These are phyloP conservation scores for Drosophila merina DNA, from an alignment of 2,888 invertebrate genomes.

Conservation along the genomic window DNA sequence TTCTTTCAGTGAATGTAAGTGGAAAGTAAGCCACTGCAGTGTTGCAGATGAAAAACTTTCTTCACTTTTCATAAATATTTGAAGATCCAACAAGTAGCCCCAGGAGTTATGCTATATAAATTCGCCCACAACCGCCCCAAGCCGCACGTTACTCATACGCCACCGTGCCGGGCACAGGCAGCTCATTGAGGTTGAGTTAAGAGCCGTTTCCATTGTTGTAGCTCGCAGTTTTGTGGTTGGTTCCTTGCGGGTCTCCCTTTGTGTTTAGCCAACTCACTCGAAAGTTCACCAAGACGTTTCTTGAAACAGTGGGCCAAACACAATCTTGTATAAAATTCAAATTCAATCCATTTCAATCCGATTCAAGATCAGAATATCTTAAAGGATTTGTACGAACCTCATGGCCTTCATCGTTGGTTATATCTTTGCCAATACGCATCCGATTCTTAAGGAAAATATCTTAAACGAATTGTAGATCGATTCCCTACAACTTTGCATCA, in stretches of 20 bases:
- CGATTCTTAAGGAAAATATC: no score
- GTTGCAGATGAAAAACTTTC: conserved; percentile 26
- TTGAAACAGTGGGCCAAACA: conserved; percentile 6
- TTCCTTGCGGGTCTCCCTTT: conserved; percentile 46
- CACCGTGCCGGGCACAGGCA: conserved; percentile 49
- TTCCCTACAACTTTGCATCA: no score
- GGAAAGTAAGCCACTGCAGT: conserved; percentile 23
- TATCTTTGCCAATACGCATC: no score
- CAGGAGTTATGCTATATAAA: conserved; percentile 63
- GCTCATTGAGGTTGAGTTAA: conserved; percentile 77
- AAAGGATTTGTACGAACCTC: no score
- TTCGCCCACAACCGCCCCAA: conserved; percentile 35
- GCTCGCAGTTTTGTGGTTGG: conserved; percentile 42
- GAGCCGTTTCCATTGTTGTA: conserved; percentile 52
- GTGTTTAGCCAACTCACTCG: conserved; percentile 8
- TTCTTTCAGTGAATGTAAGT: conserved; percentile 6
- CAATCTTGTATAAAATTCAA: neutral
- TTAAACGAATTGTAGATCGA: no score
- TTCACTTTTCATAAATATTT: conserved; percentile 71
- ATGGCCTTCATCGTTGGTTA: no score
- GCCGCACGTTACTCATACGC: conserved; percentile 70
- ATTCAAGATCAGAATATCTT: no score
- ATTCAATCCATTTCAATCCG: no score
- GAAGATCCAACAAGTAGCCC: conserved; percentile 72
- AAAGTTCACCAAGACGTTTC: neutral